Conservation (phyloP, 92 coral and sea anemone species). For the Heliopora coerulea region DNA sequence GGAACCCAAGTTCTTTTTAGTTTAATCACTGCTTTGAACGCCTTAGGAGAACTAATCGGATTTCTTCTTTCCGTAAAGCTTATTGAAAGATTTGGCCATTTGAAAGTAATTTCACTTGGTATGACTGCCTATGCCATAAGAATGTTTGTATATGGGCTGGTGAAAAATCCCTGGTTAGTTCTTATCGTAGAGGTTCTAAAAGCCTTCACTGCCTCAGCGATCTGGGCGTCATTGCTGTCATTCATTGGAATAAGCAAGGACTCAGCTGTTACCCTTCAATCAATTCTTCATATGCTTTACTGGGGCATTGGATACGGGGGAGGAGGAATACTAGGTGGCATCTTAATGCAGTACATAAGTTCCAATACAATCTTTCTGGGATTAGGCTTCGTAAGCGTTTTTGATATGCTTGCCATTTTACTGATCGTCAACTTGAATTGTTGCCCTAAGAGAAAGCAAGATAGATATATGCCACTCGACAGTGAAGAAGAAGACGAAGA, state of each 20-base stretch:
- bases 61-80: slow-evolving; percentile 33
- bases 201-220: slow-evolving; percentile 38
- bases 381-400: slow-evolving; percentile 6
- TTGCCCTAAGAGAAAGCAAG: slow-evolving; percentile 29
- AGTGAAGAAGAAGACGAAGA: slow-evolving; percentile 31
- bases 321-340: slow-evolving; percentile 76
- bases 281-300: slow-evolving; percentile 70
- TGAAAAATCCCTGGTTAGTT: slow-evolving; percentile 23
- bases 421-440: slow-evolving; percentile 11
- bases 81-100: slow-evolving; percentile 28
- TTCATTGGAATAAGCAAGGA: background rate
- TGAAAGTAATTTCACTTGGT: slow-evolving; percentile 22
- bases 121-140: slow-evolving; percentile 24
- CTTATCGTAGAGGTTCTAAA: slow-evolving; percentile 29
- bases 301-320: slow-evolving; percentile 81
- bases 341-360: slow-evolving; percentile 69
- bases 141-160: slow-evolving; percentile 15
- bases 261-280: slow-evolving; percentile 1
- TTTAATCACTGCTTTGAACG: slow-evolving; percentile 28
- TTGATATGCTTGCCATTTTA: background rate
- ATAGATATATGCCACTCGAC: slow-evolving; percentile 20
- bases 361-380: slow-evolving; percentile 63
- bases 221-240: slow-evolving; percentile 33
- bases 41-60: slow-evolving; percentile 39
- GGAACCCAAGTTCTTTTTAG: slow-evolving; percentile 35